Evolutionary conservation across 2,113 vertebrate genomes (phyloP), one percentile per base, ranked within the genome.

Genomic region (Amphilophus citrinellus): DNA sequence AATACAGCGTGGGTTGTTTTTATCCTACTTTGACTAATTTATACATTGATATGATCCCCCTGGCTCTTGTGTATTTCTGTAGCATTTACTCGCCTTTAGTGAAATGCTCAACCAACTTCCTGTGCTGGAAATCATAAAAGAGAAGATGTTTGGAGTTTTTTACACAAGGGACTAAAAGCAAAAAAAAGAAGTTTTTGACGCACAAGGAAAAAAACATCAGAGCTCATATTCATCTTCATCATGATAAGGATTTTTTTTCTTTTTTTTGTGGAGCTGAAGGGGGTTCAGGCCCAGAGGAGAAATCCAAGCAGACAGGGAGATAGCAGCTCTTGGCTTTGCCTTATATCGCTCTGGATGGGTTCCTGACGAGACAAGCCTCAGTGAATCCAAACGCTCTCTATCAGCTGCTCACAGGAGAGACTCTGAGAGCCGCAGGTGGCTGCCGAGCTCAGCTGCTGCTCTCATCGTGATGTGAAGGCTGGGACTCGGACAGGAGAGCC

Each of bases 391-490:
- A 66, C 0, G 42, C 59, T 68, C n/a, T 59, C 13, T n/a, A 77
- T 89, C 77, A 37, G 56, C 57, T 24, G 35, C 75, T 82, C 30
- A 56, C 35, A 57, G 44, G 30, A 56, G 73, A 68, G 2, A 77
- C 78, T 71, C 30, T 73, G 11, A 27, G 53, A 14, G 4, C 15
- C 79, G 18, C 75, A 81, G 84, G n/a, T 77, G 73, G 73, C 2
- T 61, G 58, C 15, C 10, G 27, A 61, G 76, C 0, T 50, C 58
- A 61, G 50, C 56, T 35, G 58, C 37, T 39, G 22, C 44, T 11
- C 68, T 76, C 71, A 18, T 32, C 50, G 76, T 2, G 47, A 14
- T 63, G 83, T 89, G 61, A 82, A 82, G 66, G 44, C 32, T 2
- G 53, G 17, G 20, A 24, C 50, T 2, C 35, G 75, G 32, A 81